A percentile compares a stretch with the other conserved stretches of the same genome.
Evolutionary conservation across 1,140 invertebrate genomes (phyloP).

Genomic region (Homalodisca vitripennis): DNA sequence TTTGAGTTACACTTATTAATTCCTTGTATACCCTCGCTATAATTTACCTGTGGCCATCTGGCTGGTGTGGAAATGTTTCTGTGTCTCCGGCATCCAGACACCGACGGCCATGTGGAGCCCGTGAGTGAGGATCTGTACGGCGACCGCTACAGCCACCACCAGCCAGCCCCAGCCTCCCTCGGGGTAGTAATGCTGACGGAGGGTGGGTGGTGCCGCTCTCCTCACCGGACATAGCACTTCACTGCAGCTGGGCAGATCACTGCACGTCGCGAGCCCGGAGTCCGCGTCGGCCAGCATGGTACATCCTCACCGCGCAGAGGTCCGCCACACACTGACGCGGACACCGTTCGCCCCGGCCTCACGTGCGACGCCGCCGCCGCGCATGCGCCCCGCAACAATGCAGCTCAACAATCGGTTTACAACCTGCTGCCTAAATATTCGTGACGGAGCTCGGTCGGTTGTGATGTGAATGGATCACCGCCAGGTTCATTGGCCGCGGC

Average conservation of each 20-base stretch:
- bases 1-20: no score
- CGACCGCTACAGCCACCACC: conserved; percentile 53
- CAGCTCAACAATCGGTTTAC: no score
- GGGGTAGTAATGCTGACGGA: conserved; percentile 62
- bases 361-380: neutral
- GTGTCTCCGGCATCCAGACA: conserved; percentile 44
- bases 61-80: conserved; percentile 38
- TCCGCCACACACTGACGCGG: conserved; percentile 25
- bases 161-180: conserved; percentile 69
- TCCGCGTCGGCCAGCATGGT: conserved; percentile 37
- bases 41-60: conserved; percentile 41
- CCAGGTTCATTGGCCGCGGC: no score
- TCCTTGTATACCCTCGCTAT: no score
- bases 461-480: no score
- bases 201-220: conserved; percentile 43
- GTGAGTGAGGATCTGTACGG: conserved; percentile 54
- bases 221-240: conserved; percentile 39
- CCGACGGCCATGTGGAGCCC: conserved; percentile 53
- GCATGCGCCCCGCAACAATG: neutral
- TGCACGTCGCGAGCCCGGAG: conserved; percentile 43
- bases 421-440: no score
- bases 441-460: no score
- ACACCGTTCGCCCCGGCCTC: neutral
- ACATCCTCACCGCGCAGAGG: neutral
- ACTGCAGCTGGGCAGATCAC: conserved; percentile 42